Evolutionary conservation across 64 coral and sea anemone genomes (phyloP).

Genomic region (Acropora yongei): DNA sequence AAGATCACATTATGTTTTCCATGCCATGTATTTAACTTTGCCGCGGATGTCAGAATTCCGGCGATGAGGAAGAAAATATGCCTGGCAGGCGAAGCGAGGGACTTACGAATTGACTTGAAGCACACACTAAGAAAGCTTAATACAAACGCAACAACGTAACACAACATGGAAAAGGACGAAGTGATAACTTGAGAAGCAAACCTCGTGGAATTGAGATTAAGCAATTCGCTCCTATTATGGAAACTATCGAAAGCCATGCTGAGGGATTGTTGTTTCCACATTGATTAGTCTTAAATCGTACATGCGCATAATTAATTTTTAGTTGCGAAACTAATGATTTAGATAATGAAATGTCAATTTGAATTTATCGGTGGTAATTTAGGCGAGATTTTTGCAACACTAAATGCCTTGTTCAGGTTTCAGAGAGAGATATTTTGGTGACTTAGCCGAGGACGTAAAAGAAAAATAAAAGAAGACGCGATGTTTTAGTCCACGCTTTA

Average conservation of each 20-base stretch:
- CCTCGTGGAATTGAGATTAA: not conserved
- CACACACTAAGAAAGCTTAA: conserved; percentile 2
- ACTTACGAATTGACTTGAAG: not conserved
- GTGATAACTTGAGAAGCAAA: conserved; percentile 41
- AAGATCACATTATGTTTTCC: not conserved
- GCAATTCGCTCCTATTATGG: not conserved
- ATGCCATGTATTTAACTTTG: not conserved
- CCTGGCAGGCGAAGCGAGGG: not conserved
- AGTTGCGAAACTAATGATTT: no score
- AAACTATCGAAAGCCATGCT: not conserved
- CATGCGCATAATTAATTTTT: no score
- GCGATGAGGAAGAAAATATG: conserved; percentile 25
- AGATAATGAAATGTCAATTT: no score
- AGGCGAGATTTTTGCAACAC: no score
- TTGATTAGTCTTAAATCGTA: no score
- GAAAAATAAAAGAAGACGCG: no score
- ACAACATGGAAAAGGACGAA: conserved; percentile 5
- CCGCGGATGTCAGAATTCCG: not conserved
- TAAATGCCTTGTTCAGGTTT: no score
- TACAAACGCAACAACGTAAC: not conserved
- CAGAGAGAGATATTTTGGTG: no score
- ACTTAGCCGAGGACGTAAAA: no score
- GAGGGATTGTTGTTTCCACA: no score
- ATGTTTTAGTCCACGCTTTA: no score
- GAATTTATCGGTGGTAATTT: no score